Conservation (phyloP, 2,888 invertebrate genomes). For the Ochropleura plecta region DNA sequence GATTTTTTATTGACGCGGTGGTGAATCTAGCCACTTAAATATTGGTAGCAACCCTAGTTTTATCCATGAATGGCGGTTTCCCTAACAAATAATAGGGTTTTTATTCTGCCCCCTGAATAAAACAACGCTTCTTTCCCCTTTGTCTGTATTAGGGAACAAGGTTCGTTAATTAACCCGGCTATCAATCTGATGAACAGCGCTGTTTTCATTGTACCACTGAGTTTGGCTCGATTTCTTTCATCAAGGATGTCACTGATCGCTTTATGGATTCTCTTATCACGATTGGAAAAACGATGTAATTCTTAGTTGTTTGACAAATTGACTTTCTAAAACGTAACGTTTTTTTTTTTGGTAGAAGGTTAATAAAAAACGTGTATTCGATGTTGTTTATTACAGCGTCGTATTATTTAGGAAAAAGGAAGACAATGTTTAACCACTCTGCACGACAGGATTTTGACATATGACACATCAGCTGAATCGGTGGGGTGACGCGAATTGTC, state of each 20-base stretch:
- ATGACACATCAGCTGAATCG: too few relatives aligned
- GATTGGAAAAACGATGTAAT: background rate
- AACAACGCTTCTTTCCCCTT: conserved; percentile 34
- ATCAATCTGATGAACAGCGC: conserved; percentile 69
- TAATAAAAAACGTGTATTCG: background rate
- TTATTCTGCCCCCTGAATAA: conserved; percentile 44
- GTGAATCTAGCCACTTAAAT: background rate
- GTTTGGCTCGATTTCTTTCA: conserved; percentile 57
- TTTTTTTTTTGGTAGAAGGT: background rate
- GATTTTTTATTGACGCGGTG: background rate
- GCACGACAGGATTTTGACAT: too few relatives aligned
- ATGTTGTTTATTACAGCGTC: background rate
- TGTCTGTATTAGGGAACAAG: conserved; percentile 55
- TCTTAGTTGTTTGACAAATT: background rate
- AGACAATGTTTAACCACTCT: background rate
- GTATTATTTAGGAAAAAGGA: background rate
- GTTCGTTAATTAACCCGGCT: conserved; percentile 71
- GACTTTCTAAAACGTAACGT: background rate
- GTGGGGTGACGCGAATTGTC: too few relatives aligned
- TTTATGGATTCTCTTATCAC: background rate
- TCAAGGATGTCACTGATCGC: conserved; percentile 5
- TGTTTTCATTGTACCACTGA: conserved; percentile 64
- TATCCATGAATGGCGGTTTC: conserved; percentile 25
- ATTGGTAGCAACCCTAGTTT: conserved; percentile 33
- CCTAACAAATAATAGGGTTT: conserved; percentile 50